Evolutionary conservation across 2,888 invertebrate species (phyloP), one percentile per base, ranked within the genome.

Genomic region (Microctonus aethiopoides): DNA sequence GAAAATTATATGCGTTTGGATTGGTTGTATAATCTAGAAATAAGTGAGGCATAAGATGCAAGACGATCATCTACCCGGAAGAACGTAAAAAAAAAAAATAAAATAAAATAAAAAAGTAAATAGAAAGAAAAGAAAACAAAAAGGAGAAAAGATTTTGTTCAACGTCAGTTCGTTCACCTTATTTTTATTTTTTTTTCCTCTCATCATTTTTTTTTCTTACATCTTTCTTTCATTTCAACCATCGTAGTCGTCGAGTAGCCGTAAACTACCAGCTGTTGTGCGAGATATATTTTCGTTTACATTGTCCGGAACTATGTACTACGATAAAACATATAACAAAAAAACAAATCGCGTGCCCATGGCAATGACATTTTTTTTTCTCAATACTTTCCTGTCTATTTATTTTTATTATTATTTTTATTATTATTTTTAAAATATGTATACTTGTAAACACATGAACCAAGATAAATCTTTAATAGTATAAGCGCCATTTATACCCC

Each of bases 91-190:
- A 13, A 41, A 16, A 39, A 46, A 46, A n/a, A 7, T 16, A 6
- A 7, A 46, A 6, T 1, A 46, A 7, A 46, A 46, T 9, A 46
- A 16, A 16, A 2, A 20, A 16, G 9, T 4, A 46, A 9, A 32
- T 26, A 32, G 10, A 26, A 16, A 32, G 29, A n/a, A 4, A 29
- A 13, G n/a, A 32, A 13, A 29, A 57, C n/a, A 16, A n/a, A 57
- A 29, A 29, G n/a, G 29, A 36, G 51, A 34, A 63, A 68, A 46
- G 68, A 70, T 63, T 68, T 62, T n/a, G n/a, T 64, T 52, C 68
- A 60, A 67, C 54, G 61, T 68, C 72, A 72, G 75, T 77, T 77
- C 77, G 73, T 79, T 79, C 77, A 78, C 77, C 79, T 75, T 72
- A 20, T 54, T 72, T 68, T 61, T 51, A 39, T 63, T 46, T 62